Evolutionary conservation across 2,113 vertebrate species (phyloP).

Genomic region (Callorhinus ursinus): DNA sequence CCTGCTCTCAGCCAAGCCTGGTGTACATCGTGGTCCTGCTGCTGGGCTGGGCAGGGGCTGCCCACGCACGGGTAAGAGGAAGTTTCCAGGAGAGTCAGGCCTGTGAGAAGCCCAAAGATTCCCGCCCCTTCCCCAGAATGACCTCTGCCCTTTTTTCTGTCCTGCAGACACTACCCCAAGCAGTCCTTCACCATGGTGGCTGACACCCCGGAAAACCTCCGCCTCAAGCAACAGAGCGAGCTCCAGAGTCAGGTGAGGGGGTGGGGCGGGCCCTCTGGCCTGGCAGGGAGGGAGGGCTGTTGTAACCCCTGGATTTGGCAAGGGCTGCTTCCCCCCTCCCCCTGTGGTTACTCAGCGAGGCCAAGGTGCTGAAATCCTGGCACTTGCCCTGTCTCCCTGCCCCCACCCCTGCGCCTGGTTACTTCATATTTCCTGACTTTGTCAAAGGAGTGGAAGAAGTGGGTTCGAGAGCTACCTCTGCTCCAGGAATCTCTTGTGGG

Average conservation of each 20-base stretch:
- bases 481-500: neutral
- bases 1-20: rapidly evolving
- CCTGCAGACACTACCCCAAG: slow-evolving; percentile 97
- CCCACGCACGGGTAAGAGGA: rapidly evolving
- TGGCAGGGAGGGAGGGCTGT: neutral
- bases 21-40: neutral
- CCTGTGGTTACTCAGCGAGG: slow-evolving; percentile 29
- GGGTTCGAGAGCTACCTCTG: neutral
- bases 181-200: slow-evolving; percentile 96
- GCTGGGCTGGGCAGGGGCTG: neutral
- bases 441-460: neutral
- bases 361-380: slow-evolving; percentile 22
- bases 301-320: slow-evolving; percentile 14
- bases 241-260: slow-evolving; percentile 95
- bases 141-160: neutral
- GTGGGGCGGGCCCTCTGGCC: rapidly evolving
- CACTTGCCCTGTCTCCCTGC: neutral
- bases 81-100: neutral
- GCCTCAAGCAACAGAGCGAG: slow-evolving; percentile 97
- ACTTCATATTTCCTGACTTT: slow-evolving; percentile 33
- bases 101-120: neutral
- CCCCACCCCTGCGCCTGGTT: neutral
- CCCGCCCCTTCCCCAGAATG: rapidly evolving
- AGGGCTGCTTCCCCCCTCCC: slow-evolving; percentile 39
- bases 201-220: slow-evolving; percentile 97